Base-by-base conservation (phyloP, 2,888 invertebrate genomes). In the Pollenia griseotomentosa region DNA sequence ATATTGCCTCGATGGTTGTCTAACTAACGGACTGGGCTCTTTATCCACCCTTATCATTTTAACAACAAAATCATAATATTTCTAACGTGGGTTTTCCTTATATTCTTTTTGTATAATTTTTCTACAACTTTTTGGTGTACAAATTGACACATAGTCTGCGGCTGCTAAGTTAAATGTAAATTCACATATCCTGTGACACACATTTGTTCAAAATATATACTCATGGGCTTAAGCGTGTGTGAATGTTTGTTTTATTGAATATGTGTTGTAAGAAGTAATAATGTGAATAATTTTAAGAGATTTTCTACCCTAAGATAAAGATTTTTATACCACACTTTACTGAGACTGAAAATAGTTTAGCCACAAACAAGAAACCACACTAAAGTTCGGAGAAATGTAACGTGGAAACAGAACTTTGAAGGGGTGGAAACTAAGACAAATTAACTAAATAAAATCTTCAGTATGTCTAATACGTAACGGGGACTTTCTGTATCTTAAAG, bases 261-360 rank as follows among this genome's bases (percentile, higher is more conserved):
- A 89, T 89, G 89, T 90, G 90, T 90, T 90, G 88, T 89, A 80
- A 75, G 86, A 88, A 89, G 91, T 89, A 91, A 91, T 93, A 92
- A 92, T 91, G 93, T 92, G 92, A 91, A 93, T 84, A 93, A 92
- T 92, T 92, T 91, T 89, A 84, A 89, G 89, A 89, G 90, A 90
- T 91, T 92, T 91, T 90, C 90, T 88, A 89, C 87, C 90, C 90
- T 88, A 88, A 90, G 78, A 42, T 8, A 66, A 68, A 68, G n/a
- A 33, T 33, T 33, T 33, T 53, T 61, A 74, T 59, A 59, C 14
- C 48, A 59, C 11, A 63, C 53, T 53, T 44, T 63, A 42, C 11
- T 55, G n/a, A 59, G 16, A 48, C 19, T 66, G 14, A 51, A 84
- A 84, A 83, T 85, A 87, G 85, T 84, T 87, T 87, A 78, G 77